These are phyloP conservation scores for Phymanthus crucifer DNA, from an alignment of 92 coral and sea anemone genomes.

Conservation along the genomic window DNA sequence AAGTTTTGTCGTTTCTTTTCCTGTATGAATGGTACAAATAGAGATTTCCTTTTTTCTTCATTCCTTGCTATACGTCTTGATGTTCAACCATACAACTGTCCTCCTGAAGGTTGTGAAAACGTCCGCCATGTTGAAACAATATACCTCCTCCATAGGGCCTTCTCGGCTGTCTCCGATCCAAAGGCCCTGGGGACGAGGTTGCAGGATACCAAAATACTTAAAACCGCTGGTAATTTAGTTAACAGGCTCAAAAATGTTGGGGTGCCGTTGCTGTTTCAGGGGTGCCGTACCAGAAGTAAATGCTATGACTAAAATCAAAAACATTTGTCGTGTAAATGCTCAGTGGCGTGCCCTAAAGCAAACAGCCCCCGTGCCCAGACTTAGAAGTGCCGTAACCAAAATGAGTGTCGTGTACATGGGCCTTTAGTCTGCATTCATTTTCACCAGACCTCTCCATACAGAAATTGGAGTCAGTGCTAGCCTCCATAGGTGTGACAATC, in stretches of 20 bases:
- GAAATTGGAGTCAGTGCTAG: slow-evolving; percentile 15
- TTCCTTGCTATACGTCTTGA: neutral
- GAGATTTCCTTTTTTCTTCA: neutral
- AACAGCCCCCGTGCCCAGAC: neutral
- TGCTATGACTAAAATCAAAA: no score
- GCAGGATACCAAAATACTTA: neutral
- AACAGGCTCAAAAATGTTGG: no score
- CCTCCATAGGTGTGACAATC: slow-evolving; percentile 20
- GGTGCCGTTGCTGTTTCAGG: no score
- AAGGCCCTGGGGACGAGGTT: no score
- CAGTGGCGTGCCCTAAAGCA: neutral
- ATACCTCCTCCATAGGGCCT: no score
- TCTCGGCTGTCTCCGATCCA: no score
- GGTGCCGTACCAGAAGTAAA: no score
- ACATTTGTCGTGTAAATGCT: no score
- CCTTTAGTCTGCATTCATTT: slow-evolving; percentile 1
- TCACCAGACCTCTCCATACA: slow-evolving; percentile 23
- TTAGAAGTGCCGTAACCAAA: neutral
- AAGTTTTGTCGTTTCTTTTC: slow-evolving; percentile 22
- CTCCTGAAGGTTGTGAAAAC: neutral
- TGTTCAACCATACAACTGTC: neutral
- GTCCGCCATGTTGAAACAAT: neutral
- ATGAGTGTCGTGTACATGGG: neutral
- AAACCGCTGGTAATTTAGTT: no score
- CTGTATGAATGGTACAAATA: neutral